Evolutionary conservation across 2,113 vertebrate species (phyloP), one percentile per base, ranked within the genome.

Genomic region (Tachysurus fulvidraco): DNA sequence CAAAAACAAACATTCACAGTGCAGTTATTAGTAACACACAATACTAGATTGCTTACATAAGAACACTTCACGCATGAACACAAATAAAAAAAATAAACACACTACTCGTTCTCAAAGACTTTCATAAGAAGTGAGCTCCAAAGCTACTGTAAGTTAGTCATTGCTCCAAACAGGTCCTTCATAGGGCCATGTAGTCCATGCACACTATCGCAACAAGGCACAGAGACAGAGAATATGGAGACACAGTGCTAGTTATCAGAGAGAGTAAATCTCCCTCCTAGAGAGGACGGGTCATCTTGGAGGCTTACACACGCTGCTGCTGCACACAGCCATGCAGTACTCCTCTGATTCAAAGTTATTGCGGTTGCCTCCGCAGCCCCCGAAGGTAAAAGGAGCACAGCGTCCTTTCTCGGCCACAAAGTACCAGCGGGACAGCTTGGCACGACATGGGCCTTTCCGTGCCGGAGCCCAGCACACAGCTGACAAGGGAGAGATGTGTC

Each of bases 311-410:
- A 97, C 96, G 92, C 96, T 98, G 97, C 97, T 96, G 96, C 97
- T 96, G 96, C 98, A 99, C 94, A 99, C 97, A 77, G 97, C 96
- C 93, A 98, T 93, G 97, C 98, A 99, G 97, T 99, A 99, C 83
- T 98, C 97, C 95, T 99, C 96, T 1, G 98, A 97, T 88, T 97
- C 96, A 98, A 99, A 99, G 97, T 99, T 99, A 97, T 99, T 99
- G 94, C 97, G 95, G 96, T 99, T 99, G 91, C 98, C 98, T 28
- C 97, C 98, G 85, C 98, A 99, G 95, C 98, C 98, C 93, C 98
- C 98, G 92, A 98, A 99, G 95, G 97, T 96, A 96, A 99, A 99
- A 85, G 96, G 96, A 36, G 93, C 95, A 23, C 98, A 99, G 91
- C 95, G 95, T 94, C 96, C 95, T 94, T 95, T 96, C 54, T 95